Conservation (phyloP, 1,140 invertebrate genomes). For the Amyelois transitella region DNA sequence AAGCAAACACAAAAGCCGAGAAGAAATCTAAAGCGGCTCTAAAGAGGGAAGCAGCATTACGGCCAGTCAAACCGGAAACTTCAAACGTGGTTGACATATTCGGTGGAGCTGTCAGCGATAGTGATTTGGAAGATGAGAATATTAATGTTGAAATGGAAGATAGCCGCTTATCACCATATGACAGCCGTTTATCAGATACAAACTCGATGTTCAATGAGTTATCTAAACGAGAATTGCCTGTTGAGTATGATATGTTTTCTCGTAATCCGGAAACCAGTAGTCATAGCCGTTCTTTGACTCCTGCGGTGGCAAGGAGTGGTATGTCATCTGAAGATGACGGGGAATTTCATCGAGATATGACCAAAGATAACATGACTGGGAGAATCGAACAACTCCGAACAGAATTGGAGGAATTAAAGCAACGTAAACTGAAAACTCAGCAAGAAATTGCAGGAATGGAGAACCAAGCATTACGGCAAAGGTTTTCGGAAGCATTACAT, state of each 20-base stretch:
- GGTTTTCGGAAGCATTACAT: constrained; percentile 88
- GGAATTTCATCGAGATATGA: neutral
- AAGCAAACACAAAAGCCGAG: constrained; percentile 59
- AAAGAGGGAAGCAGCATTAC: constrained; percentile 51
- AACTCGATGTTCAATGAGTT: constrained; percentile 79
- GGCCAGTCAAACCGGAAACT: constrained; percentile 40
- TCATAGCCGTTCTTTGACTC: neutral
- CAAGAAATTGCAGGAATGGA: constrained; percentile 89
- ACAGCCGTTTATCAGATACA: constrained; percentile 85
- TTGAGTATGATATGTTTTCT: neutral
- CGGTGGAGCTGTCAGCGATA: constrained; percentile 90
- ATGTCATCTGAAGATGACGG: neutral
- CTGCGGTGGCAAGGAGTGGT: neutral
- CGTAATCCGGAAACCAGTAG: neutral
- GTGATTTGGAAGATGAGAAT: constrained; percentile 83
- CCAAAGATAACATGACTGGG: neutral
- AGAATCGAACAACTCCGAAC: constrained; percentile 70
- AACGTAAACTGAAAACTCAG: constrained; percentile 84
- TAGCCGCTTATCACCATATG: constrained; percentile 83
- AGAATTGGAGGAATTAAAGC: constrained; percentile 83
- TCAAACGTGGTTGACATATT: constrained; percentile 83
- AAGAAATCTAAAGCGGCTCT: constrained; percentile 40
- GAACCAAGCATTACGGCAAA: constrained; percentile 86
- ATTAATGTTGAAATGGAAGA: constrained; percentile 87
- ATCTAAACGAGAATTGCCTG: neutral